Base-by-base conservation (phyloP, 2,888 invertebrate species). In the Eledone cirrhosa region DNA sequence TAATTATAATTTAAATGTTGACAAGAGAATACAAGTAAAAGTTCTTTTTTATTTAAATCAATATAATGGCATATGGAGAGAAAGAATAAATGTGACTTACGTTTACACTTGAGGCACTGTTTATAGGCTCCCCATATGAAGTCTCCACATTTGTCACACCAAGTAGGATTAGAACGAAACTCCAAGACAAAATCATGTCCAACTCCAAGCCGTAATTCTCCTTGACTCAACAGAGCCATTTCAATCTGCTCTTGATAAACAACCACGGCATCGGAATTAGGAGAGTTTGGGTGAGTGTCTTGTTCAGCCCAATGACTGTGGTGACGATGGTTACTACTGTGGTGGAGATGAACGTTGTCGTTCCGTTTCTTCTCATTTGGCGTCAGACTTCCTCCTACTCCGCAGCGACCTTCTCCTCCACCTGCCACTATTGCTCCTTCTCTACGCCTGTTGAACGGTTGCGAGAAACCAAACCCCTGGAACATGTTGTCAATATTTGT, bases 71-170 rank as follows among this genome's bases (percentile, higher is more conserved):
- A 59, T 24, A 29, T n/a, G 29, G 19, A 59, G 5, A 33, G n/a
- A 29, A 63, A 76, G 24, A 67, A 67, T 67, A 27, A 22, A 33
- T 48, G 2, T 27, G 81, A 90, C 91, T 90, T 85, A 92, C 92
- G 87, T 83, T 87, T 84, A 84, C 92, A 92, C 80, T 89, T 88
- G 79, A 91, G 86, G 80, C 91, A 91, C 82, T 91, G 90, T 81
- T 91, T 90, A 82, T 87, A 89, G 48, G 91, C 88, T 74, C 91
- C 91, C 92, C 92, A 92, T 77, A 92, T 91, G 82, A 92, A 91
- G 83, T 92, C 92, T 8, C 91, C 92, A 86, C 92, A 92, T 77
- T 91, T 90, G 83, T 92, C 92, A 86, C 92, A 92, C 92, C 92
- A 92, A 0, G 92, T 92, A 8, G 92, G 91, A 78, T 87, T 86